Base-by-base conservation (phyloP, 2,113 vertebrate genomes). In the Heterotis niloticus region DNA sequence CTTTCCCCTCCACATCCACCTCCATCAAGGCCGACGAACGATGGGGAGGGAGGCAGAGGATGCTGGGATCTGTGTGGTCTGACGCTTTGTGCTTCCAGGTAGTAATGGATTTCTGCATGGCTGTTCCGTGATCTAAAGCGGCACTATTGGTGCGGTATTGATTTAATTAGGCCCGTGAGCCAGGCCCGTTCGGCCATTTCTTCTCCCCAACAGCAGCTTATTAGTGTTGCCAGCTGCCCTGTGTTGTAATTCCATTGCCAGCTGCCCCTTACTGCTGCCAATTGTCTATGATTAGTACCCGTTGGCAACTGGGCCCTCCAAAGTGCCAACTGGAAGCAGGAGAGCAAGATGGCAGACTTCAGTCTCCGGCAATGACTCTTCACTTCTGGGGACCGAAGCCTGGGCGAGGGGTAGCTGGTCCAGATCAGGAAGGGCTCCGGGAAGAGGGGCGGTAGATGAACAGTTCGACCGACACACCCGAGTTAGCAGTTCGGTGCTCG, bases 321-420 rank as follows among this genome's bases (percentile, higher is more conserved):
- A 80, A 76, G 78, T 83, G 81, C 85, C 84, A 82, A 85, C 66
- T 85, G 84, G 76, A 83, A 73, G 78, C 76, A 76, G 76, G 66
- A 70, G 62, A 82, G 77, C 76, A 67, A 69, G 77, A 75, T 60
- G 57, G 71, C 75, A 65, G 76, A 69, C 82, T 72, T 44, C 74
- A 10, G 17, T 77, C 73, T 67, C 78, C 78, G 23, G 64, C 16
- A 3, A 56, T 28, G 72, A 59, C 24, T 59, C 10, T 10, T 52
- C 57, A 5, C 23, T n/a, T 24, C 64, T 24, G 64, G 23, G 64
- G 64, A 66, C 57, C 44, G 17, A 44, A 34, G 5, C 10, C 1
- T 51, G 70, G 23, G 75, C 52, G 64, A 20, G 76, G 13, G 44
- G 23, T 51, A n/a, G 10, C 64, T 65, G 10, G 71, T 10, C 34